phyloP scores from a whole-genome alignment of 2,113 vertebrate genomes.

The Eptesicus fuscus region DNA sequence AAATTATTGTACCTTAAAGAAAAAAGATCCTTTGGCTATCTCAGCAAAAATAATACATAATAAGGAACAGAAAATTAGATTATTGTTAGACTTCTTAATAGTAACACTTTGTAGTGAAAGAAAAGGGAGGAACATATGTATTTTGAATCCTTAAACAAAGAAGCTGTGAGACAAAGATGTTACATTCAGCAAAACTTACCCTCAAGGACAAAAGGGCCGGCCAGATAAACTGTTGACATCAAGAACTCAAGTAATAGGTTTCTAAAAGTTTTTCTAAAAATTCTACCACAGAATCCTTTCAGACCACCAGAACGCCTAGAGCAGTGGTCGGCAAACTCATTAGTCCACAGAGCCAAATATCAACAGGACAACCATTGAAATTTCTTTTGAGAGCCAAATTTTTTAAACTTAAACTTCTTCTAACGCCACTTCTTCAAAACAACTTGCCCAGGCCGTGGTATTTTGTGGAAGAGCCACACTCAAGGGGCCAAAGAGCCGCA shows the following conservation, averaged over 20 bases:
- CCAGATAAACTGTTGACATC: background rate
- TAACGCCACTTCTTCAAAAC: too few relatives aligned
- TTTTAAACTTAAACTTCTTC: too few relatives aligned
- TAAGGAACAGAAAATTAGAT: background rate
- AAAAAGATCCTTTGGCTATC: background rate
- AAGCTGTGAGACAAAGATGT: background rate
- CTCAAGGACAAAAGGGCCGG: too few relatives aligned
- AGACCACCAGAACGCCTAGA: background rate
- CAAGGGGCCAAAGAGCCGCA: too few relatives aligned
- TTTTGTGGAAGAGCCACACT: too few relatives aligned
- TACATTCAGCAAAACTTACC: background rate
- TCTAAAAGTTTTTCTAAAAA: background rate
- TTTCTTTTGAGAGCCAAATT: too few relatives aligned
- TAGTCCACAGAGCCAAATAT: too few relatives aligned
- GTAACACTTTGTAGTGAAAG: background rate
- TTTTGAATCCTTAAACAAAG: background rate
- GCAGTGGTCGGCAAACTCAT: too few relatives aligned
- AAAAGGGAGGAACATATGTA: background rate
- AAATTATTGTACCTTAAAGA: background rate
- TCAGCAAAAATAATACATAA: background rate
- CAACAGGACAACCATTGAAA: too few relatives aligned
- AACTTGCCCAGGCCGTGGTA: too few relatives aligned
- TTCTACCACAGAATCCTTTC: background rate
- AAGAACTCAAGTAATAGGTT: background rate
- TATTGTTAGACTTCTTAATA: background rate